phyloP scores from a whole-genome alignment of 64 coral and sea anemone species.

The Exaiptasia diaphana region DNA sequence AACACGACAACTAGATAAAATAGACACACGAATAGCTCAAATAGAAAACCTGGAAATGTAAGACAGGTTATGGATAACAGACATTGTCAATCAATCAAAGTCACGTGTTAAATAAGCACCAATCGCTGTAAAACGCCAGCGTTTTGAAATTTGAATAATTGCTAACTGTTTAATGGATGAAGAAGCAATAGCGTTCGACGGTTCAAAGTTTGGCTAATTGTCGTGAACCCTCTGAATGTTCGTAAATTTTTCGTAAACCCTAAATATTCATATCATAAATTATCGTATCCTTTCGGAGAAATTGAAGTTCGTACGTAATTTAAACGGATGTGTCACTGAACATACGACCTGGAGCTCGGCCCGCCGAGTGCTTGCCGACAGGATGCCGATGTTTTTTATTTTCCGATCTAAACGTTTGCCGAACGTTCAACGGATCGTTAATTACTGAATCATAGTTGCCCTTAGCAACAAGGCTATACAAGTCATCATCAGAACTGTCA shows the following conservation, averaged over 20 bases:
- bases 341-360: neutral
- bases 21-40: no score
- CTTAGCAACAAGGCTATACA: constrained; percentile 70
- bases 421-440: constrained; percentile 9
- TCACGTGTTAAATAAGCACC: no score
- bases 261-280: neutral
- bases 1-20: no score
- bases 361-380: neutral
- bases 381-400: neutral
- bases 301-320: no score
- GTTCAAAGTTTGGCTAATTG: neutral
- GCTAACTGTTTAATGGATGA: neutral
- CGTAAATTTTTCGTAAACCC: neutral
- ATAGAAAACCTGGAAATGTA: no score
- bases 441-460: constrained; percentile 48
- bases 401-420: neutral
- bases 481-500: constrained; percentile 68
- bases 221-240: neutral
- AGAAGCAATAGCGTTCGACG: neutral
- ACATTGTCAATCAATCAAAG: neutral
- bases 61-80: neutral
- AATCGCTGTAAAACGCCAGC: neutral
- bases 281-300: no score
- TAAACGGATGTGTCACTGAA: neutral
- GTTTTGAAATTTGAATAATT: neutral